Base-by-base conservation (phyloP, 2,797 vertebrate species). In the Philypnodon macrostomus region DNA sequence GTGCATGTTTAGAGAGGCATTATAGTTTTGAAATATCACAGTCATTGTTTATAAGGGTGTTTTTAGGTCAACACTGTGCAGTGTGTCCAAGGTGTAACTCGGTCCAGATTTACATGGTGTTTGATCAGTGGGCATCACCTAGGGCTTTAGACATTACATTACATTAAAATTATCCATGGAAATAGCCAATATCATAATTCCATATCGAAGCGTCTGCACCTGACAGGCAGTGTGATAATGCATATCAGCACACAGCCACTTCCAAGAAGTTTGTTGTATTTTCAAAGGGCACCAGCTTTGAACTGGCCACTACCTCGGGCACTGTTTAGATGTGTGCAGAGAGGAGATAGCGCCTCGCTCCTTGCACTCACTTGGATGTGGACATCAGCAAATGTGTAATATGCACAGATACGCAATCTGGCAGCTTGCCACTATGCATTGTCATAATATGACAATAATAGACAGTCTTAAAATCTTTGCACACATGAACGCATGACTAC, bases 231-330 rank as follows among this genome's bases (percentile, higher is more conserved):
- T 56, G 61, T 52, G 81, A 81, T 84, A 80, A 78, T 45, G 4
- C 55, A 47, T 27, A 51, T 58, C 38, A 19, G 39, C 68, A 53
- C 68, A 53, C 65, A 71, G 73, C 76, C 33, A 68, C 41, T 60
- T 73, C 58, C 53, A 41, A 61, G 53, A 81, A 75, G 75, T 72
- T 73, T 74, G 66, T 83, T 81, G 78, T 78, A 85, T 84, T 85
- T n/a, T 86, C 77, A 85, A 85, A 85, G 76, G 73, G 78, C 80
- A 80, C 67, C 59, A 60, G 80, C 84, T 84, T 86, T 87, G 81
- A 86, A 87, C 77, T 79, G 47, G 59, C 69, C 66, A 54, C 40
- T 21, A 73, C 85, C 80, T 13, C 48, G 1, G 84, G 84, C 79
- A 58, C 63, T 71, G 77, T 78, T 84, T 67, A 75, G 80, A 78